Evolutionary conservation across 2,888 invertebrate genomes (phyloP).

Genomic region (Drosophila demipolita): DNA sequence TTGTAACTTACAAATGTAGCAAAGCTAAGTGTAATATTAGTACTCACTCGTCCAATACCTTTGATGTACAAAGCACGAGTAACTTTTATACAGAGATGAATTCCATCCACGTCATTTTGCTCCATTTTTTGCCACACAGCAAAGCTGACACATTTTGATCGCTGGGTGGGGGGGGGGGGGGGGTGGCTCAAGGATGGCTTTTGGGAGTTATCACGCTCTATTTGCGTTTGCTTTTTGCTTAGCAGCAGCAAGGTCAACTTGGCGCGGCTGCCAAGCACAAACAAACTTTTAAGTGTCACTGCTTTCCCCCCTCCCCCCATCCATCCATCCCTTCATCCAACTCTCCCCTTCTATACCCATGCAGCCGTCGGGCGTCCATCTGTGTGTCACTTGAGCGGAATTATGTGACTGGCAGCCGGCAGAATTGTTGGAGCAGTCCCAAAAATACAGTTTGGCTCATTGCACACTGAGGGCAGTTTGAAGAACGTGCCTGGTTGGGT

Average conservation of each 20-base stretch:
- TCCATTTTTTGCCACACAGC: conserved; percentile 14
- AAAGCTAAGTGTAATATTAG: conserved; percentile 1
- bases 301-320: not conserved
- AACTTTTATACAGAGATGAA: conserved; percentile 6
- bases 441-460: conserved; percentile 65
- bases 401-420: conserved; percentile 67
- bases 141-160: conserved; percentile 12
- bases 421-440: conserved; percentile 26
- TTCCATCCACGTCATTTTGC: conserved; percentile 21
- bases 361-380: conserved; percentile 1
- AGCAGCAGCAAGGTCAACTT: conserved; percentile 65
- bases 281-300: conserved; percentile 72
- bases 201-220: conserved; percentile 50
- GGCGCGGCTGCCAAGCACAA: conserved; percentile 68
- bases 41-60: conserved; percentile 17
- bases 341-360: too few species aligned
- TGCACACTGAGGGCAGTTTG: conserved; percentile 56
- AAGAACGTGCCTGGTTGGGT: conserved; percentile 65
- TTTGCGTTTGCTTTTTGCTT: conserved; percentile 52
- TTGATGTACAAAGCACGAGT: conserved; percentile 18
- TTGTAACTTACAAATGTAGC: not conserved
- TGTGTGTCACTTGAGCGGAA: conserved; percentile 70
- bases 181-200: not conserved
- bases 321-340: too few species aligned
- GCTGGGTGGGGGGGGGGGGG: too few species aligned